These are phyloP conservation scores for Buphagus erythrorhynchus DNA, from an alignment of 2,797 vertebrate species.

Conservation along the genomic window DNA sequence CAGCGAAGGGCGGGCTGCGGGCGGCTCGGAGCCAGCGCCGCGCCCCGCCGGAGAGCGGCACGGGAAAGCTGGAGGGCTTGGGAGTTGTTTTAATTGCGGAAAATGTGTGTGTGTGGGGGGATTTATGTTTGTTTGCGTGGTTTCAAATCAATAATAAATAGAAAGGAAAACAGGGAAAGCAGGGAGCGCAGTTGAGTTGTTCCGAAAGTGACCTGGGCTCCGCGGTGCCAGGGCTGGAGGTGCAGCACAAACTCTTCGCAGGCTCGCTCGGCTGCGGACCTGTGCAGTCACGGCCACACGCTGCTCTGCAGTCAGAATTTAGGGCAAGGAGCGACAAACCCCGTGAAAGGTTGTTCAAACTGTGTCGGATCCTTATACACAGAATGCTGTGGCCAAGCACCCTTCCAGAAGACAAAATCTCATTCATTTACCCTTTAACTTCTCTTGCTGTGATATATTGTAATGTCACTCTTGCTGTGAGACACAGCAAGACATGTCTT, in stretches of 20 bases:
- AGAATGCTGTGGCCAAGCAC: neutral
- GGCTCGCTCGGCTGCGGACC: too few relatives aligned
- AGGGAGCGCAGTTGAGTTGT: fast-evolving
- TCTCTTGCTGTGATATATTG: neutral
- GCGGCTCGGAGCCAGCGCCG: neutral
- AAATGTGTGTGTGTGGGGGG: too few relatives aligned
- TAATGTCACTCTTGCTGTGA: neutral
- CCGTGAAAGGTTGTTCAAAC: neutral
- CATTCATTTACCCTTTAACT: neutral
- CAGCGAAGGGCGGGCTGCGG: neutral
- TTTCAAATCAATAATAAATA: neutral
- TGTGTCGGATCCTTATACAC: neutral
- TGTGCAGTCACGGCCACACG: fast-evolving
- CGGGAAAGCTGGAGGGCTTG: fast-evolving
- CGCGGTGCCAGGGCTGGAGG: fast-evolving
- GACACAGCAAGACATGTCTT: neutral
- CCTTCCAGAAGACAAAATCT: neutral
- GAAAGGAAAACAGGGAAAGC: neutral
- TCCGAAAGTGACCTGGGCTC: too few relatives aligned
- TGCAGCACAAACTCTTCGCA: fast-evolving
- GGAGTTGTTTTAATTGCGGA: fast-evolving
- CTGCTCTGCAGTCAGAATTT: neutral
- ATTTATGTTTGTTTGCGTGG: neutral
- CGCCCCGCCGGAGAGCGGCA: neutral
- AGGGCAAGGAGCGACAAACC: neutral